Base-by-base conservation (phyloP, 2,113 vertebrate species). In the Nettapus auritus region DNA sequence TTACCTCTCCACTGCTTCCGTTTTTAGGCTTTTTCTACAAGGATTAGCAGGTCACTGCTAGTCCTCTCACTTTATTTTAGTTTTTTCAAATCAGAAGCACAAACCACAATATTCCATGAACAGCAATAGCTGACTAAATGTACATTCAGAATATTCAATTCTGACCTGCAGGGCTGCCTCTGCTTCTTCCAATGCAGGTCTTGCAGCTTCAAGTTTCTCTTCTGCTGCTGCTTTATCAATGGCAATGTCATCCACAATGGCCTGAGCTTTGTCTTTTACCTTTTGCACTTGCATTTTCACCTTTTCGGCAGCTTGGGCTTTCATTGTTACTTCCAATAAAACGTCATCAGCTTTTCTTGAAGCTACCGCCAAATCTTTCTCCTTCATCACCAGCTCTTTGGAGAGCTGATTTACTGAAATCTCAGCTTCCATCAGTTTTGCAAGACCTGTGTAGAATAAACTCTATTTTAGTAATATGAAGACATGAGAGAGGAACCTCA, bases 251-350 rank as follows among this genome's bases (percentile, higher is more conserved):
- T 98, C 98, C 11, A 99, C 98, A 57, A 99, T 99, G 76, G 97
- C 96, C 90, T 99, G 98, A 86, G 98, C 98, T 83, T 98, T 98
- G 81, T 99, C 98, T 96, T 98, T 99, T 82, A 99, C 98, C 57
- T 97, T 98, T 96, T 99, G 98, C 59, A 99, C 98, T 92, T 99
- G 98, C 88, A 94, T 97, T 96, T 98, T 98, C 40, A 98, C 98
- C 92, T 98, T 97, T 79, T 98, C 98, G 0, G 98, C 98, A 48
- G 98, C 98, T 21, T 98, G 98, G 42, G 98, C 98, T 91, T 98
- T 99, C 50, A 97, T 89, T 1, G 98, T 98, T 91, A 99, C 98
- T 95, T 99, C 98, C 89, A 97, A 86, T 87, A 99, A 96, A 75
- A 99, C 98, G 40, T 75, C 96, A 52, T 98, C 98, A 59, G 98